A percentile compares a stretch with the other conserved stretches of the same genome.
These are phyloP conservation scores for Lasius fuliginosus DNA, from an alignment of 2,888 invertebrate genomes.

Conservation along the genomic window DNA sequence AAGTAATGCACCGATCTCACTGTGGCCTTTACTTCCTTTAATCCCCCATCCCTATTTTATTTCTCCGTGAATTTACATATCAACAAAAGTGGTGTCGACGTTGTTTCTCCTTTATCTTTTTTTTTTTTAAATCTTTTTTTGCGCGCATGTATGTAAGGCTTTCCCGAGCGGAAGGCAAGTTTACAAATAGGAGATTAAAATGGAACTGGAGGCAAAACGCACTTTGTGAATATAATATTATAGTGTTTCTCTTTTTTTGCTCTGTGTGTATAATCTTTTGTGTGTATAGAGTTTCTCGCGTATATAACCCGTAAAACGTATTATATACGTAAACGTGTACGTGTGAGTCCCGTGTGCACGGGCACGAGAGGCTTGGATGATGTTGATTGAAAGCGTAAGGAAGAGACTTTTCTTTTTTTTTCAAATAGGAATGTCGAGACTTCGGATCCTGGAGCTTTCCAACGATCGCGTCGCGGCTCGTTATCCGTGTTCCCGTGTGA, in stretches of 20 bases:
- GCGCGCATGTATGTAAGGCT: conserved; percentile 57
- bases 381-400: conserved; percentile 65
- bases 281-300: conserved; percentile 58
- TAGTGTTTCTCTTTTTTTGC: conserved; percentile 51
- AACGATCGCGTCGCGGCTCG: conserved; percentile 39
- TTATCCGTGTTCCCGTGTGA: conserved; percentile 19
- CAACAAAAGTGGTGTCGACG: conserved; percentile 86
- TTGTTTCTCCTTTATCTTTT: conserved; percentile 50
- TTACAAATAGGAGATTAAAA: conserved; percentile 74
- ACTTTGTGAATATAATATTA: conserved; percentile 70
- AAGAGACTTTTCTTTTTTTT: conserved; percentile 62
- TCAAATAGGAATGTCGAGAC: conserved; percentile 82
- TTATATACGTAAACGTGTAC: conserved; percentile 20
- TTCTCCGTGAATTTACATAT: conserved; percentile 71
- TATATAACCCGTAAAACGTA: conserved; percentile 49
- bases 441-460: conserved; percentile 78
- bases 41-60: conserved; percentile 65
- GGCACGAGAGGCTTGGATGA: conserved; percentile 57
- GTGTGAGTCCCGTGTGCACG: conserved; percentile 56
- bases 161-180: conserved; percentile 71
- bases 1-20: conserved; percentile 76
- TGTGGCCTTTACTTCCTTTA: conserved; percentile 69
- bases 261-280: conserved; percentile 55
- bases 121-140: conserved; percentile 57
- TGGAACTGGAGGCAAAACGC: conserved; percentile 74